Evolutionary conservation across 2,888 invertebrate genomes (phyloP).

Genomic region (Tenthredo scrophulariae): DNA sequence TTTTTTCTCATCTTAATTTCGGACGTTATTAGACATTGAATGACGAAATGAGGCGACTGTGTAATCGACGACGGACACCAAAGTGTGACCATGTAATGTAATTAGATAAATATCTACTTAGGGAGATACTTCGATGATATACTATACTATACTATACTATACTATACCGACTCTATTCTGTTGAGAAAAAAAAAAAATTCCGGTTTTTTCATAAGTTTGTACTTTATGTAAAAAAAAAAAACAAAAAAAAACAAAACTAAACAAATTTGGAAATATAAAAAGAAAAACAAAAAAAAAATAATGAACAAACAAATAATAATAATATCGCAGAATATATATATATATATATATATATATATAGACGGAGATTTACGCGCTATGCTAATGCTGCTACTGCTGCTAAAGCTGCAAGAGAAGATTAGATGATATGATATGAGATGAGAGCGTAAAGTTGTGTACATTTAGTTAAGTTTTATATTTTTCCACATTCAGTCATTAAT

Average conservation of each 20-base stretch:
- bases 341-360: background rate
- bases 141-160: conserved; percentile 66
- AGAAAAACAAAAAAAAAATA: conserved; percentile 25
- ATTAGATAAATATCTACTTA: conserved; percentile 65
- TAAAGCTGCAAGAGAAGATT: conserved; percentile 31
- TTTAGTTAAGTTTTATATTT: conserved; percentile 78
- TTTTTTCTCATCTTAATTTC: background rate
- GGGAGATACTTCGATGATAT: conserved; percentile 68
- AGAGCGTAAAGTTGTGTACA: conserved; percentile 71
- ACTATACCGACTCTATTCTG: conserved; percentile 59
- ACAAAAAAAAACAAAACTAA: background rate
- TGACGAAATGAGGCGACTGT: conserved; percentile 55
- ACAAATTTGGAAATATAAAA: conserved; percentile 69
- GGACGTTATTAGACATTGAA: background rate
- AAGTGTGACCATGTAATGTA: conserved; percentile 72
- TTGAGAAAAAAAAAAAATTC: background rate
- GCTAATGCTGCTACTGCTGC: conserved; percentile 16
- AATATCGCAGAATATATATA: conserved; percentile 13
- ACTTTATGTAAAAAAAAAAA: conserved; percentile 63
- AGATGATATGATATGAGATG: conserved; percentile 21
- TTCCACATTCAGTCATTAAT: conserved; percentile 77
- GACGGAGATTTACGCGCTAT: conserved; percentile 3
- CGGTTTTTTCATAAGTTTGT: conserved; percentile 75
- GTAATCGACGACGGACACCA: conserved; percentile 72
- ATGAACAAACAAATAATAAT: background rate